These are phyloP conservation scores for Neopelma chrysocephalum DNA, from an alignment of 2,797 vertebrate species.

Conservation along the genomic window DNA sequence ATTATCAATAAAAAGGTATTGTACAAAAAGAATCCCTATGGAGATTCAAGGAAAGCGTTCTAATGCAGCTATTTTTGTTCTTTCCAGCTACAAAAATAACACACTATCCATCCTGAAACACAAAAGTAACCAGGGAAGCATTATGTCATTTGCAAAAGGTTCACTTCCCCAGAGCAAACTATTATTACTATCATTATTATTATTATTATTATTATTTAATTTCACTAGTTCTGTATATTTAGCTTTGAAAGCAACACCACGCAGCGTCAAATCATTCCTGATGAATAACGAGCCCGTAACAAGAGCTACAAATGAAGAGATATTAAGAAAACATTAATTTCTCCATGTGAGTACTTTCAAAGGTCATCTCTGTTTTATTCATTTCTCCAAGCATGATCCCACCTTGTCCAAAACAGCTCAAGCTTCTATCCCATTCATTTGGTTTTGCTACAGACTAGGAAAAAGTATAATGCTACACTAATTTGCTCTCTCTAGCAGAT, in stretches of 20 bases:
- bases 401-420: not conserved
- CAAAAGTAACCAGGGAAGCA: not conserved
- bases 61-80: not conserved
- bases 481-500: not conserved
- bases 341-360: conserved; percentile 26
- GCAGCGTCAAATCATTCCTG: not conserved
- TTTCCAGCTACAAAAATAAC: not conserved
- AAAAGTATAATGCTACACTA: not conserved
- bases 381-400: not conserved
- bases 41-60: not conserved
- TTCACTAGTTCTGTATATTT: not conserved
- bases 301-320: conserved; percentile 22
- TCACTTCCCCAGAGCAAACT: not conserved
- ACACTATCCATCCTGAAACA: not conserved
- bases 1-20: not conserved
- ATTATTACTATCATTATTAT: not conserved
- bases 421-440: not conserved
- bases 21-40: not conserved
- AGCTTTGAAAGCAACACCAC: conserved; percentile 1
- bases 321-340: conserved; percentile 48
- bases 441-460: not conserved
- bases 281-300: not conserved
- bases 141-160: not conserved
- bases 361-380: conserved; percentile 27
- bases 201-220: not conserved